Evolutionary conservation across 2,113 vertebrate genomes (phyloP), one percentile per base, ranked within the genome.

Genomic region (Alligator sinensis): DNA sequence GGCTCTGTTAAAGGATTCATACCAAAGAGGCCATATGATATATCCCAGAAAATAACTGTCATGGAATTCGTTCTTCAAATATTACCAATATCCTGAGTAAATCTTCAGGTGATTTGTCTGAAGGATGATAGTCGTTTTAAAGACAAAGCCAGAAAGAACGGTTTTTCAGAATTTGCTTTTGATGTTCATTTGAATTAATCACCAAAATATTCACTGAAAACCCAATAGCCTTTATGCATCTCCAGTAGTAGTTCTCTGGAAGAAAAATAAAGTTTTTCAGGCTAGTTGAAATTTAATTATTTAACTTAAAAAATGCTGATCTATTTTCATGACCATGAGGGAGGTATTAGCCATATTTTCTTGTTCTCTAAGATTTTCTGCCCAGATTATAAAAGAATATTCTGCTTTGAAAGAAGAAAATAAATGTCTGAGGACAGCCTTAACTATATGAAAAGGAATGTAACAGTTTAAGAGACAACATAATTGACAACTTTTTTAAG

Each of bases 331-430:
- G 66, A 34, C 7, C 47, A 70, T 34, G 34, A 2, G 21, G 66
- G n/a, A 70, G 18, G 30, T 30, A 70, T 70, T 70, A 34, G 9
- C 18, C 18, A 7, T 70, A 11, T 17, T 70, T 70, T 91, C 24
- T 89, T 24, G 60, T 91, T 84, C 27, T 77, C 30, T 64, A 3
- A 86, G 28, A 2, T 11, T 91, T 92, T 82, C 8, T 89, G 75
- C 77, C 55, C 24, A n/a, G 64, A 21, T 86, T 74, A 87, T 94
- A 81, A 38, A 14, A 66, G 68, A 4, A 8, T 1, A 2, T 79
- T 93, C 77, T 61, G 16, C 68, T 77, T 11, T 79, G 55, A 77
- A 92, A 93, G 88, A 4, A 84, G 47, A 93, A 75, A 89, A 38
- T 78, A 75, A 88, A 78, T 89, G 84, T 57, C 59, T 80, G 80